Conservation (phyloP, 2,888 invertebrate genomes). For the Neuroscelio doddi region DNA sequence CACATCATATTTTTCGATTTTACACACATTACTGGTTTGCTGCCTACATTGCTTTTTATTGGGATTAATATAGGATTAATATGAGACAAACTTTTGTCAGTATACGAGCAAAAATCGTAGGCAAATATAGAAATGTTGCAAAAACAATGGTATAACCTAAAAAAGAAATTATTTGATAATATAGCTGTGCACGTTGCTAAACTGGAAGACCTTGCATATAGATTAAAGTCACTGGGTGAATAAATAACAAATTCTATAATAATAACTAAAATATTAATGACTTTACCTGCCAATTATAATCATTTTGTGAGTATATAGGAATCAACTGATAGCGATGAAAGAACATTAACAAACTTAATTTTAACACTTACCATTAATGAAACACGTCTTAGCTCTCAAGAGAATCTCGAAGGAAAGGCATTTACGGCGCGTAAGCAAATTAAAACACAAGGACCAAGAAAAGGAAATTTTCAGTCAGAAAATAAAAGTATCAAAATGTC, state of each 20-base stretch:
- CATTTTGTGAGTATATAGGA: conserved; percentile 52
- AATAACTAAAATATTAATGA: conserved; percentile 48
- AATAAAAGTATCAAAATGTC: conserved; percentile 19
- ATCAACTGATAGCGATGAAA: conserved; percentile 20
- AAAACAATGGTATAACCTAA: conserved; percentile 44
- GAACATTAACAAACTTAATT: conserved; percentile 36
- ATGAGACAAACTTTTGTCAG: conserved; percentile 52
- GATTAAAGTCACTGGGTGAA: conserved; percentile 38
- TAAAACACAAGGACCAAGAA: too few relatives aligned
- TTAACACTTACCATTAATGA: conserved; percentile 33
- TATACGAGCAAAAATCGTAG: conserved; percentile 57
- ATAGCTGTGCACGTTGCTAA: conserved; percentile 48
- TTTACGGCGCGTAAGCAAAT: too few relatives aligned
- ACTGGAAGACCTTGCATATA: conserved; percentile 44
- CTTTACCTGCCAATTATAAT: conserved; percentile 38
- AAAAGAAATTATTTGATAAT: conserved; percentile 35
- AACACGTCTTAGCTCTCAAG: conserved; percentile 3
- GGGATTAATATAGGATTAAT: too few relatives aligned
- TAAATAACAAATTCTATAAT: conserved; percentile 44
- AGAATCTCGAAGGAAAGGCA: not conserved
- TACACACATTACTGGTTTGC: too few relatives aligned
- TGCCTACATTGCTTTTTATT: too few relatives aligned
- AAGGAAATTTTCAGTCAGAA: not conserved
- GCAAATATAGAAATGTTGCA: conserved; percentile 48
- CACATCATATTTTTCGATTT: too few relatives aligned